Evolutionary conservation across 2,797 vertebrate genomes (phyloP).

Genomic region (Aselliscus stoliczkanus): DNA sequence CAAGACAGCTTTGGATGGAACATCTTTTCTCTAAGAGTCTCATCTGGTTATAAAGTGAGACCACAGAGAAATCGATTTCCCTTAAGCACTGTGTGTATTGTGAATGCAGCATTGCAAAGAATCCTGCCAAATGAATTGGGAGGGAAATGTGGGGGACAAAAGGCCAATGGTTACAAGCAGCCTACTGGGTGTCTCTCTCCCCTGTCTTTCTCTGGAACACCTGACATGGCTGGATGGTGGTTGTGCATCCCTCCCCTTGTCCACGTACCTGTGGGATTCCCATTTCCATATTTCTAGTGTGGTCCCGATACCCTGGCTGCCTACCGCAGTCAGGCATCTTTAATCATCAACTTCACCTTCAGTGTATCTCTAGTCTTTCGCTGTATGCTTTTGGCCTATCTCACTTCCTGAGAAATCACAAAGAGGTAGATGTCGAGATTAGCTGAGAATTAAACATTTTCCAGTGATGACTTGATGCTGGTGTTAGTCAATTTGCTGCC

Average conservation of each 20-base stretch:
- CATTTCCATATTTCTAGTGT: not conserved
- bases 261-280: accelerated
- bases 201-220: accelerated
- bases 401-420: not conserved
- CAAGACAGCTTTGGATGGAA: not conserved
- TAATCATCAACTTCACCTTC: not conserved
- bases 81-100: not conserved
- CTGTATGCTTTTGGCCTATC: not conserved
- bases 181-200: accelerated
- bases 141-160: no score
- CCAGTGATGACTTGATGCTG: not conserved
- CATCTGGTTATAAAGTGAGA: not conserved
- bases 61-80: not conserved
- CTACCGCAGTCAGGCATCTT: not conserved
- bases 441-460: not conserved
- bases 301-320: not conserved
- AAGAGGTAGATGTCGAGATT: not conserved
- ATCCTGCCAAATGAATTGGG: not conserved
- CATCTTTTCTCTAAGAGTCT: not conserved
- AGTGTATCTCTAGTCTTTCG: not conserved
- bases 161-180: no score
- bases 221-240: accelerated
- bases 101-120: not conserved
- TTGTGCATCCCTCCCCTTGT: accelerated
- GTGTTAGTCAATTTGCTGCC: not conserved